Conservation (phyloP, 2,888 invertebrate genomes). For the Baronia brevicornis region DNA sequence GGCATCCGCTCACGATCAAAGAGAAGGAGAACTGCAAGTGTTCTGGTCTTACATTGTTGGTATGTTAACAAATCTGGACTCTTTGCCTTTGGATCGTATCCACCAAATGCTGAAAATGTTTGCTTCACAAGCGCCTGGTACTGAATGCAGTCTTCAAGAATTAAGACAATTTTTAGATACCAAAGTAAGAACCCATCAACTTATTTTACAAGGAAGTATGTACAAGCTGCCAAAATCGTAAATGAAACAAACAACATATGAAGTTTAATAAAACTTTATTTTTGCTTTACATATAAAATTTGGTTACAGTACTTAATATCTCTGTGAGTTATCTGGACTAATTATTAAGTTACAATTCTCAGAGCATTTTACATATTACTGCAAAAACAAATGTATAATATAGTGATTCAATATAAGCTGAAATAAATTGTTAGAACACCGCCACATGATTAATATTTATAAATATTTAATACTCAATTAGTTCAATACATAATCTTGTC, state of each 20-base stretch:
- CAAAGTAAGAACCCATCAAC: constrained; percentile 93
- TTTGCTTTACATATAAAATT: constrained; percentile 57
- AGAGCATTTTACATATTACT: constrained; percentile 32
- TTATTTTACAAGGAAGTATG: constrained; percentile 89
- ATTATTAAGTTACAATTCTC: constrained; percentile 45
- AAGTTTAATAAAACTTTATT: constrained; percentile 65
- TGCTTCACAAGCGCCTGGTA: constrained; percentile 92
- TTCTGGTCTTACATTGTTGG: constrained; percentile 99
- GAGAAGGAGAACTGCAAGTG: constrained; percentile 94
- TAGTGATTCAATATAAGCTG: constrained; percentile 43
- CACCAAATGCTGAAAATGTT: constrained; percentile 98
- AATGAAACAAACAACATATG: constrained; percentile 25
- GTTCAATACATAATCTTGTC: constrained; percentile 62
- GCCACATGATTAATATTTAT: constrained; percentile 48
- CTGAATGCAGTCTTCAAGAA: constrained; percentile 92
- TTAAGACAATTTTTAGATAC: constrained; percentile 91
- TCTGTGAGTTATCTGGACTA: constrained; percentile 56
- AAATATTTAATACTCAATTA: constrained; percentile 63
- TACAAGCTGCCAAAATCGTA: constrained; percentile 88
- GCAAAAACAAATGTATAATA: constrained; percentile 30
- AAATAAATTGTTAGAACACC: constrained; percentile 54
- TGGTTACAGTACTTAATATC: constrained; percentile 57
- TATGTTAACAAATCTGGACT: constrained; percentile 96
- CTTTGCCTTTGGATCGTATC: constrained; percentile 92
- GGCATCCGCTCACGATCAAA: constrained; percentile 95